Evolutionary conservation across 2,113 vertebrate genomes (phyloP).

Genomic region (Planiliza haematocheilus): DNA sequence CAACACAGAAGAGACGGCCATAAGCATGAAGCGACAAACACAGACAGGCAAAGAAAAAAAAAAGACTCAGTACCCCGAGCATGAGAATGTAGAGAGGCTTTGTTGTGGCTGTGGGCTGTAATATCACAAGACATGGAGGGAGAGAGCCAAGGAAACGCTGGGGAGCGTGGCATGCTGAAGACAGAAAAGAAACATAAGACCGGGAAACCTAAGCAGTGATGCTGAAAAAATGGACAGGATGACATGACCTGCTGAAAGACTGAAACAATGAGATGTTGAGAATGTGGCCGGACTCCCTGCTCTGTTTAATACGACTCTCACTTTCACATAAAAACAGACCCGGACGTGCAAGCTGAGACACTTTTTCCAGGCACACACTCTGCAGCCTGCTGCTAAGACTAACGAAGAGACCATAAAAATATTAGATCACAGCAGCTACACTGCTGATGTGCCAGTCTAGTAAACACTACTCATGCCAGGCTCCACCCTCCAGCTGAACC

Average conservation of each 20-base stretch:
- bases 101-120: constrained; percentile 44
- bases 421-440: constrained; percentile 60
- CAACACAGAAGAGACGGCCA: constrained; percentile 58
- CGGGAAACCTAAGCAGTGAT: constrained; percentile 43
- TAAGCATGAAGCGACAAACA: constrained; percentile 47
- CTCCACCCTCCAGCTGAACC: constrained; percentile 51
- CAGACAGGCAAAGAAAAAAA: constrained; percentile 29
- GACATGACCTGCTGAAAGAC: constrained; percentile 39
- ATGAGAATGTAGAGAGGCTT: constrained; percentile 45
- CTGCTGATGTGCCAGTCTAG: constrained; percentile 37
- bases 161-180: constrained; percentile 8
- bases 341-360: constrained; percentile 6
- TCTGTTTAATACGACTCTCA: constrained; percentile 17
- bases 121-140: constrained; percentile 50
- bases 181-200: constrained; percentile 49
- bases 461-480: constrained; percentile 24
- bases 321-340: constrained; percentile 23
- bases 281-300: constrained; percentile 20
- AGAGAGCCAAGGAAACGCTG: constrained; percentile 35
- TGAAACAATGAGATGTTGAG: constrained; percentile 38
- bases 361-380: constrained; percentile 16
- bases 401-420: constrained; percentile 53
- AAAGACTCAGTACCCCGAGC: constrained; percentile 33
- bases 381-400: constrained; percentile 23
- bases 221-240: constrained; percentile 14